A percentile compares a stretch with the other conserved stretches of the same genome.
Conservation (phyloP, 2,797 vertebrate genomes). For the Buphagus erythrorhynchus region DNA sequence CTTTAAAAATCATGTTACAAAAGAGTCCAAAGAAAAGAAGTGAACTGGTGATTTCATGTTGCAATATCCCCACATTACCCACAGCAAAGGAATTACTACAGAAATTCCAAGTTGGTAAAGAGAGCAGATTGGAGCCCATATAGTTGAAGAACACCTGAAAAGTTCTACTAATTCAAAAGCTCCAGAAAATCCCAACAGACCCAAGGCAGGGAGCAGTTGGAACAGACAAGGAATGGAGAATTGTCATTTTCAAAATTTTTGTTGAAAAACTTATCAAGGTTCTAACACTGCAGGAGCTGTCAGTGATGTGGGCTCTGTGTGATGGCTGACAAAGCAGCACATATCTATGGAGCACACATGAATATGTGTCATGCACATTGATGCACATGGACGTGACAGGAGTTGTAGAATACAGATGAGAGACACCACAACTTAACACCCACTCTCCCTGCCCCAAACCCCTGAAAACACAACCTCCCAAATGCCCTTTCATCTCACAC, state of each 20-base stretch:
- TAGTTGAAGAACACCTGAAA: background rate
- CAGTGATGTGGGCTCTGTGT: background rate
- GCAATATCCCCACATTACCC: background rate
- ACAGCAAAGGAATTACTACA: background rate
- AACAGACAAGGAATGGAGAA: background rate
- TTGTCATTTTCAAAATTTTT: background rate
- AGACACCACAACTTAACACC: background rate
- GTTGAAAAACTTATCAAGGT: background rate
- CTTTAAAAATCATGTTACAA: background rate
- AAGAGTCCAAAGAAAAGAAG: background rate
- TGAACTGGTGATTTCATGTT: background rate
- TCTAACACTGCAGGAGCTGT: background rate
- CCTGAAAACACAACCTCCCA: background rate
- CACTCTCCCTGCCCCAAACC: background rate
- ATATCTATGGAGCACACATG: fast-evolving
- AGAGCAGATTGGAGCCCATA: background rate
- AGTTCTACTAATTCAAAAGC: background rate
- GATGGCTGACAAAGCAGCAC: background rate
- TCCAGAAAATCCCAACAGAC: background rate
- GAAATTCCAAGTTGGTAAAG: background rate
- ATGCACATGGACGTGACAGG: fast-evolving
- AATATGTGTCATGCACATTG: background rate
- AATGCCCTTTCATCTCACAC: background rate
- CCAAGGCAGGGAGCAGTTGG: background rate
- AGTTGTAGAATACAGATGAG: background rate